Evolutionary conservation across 2,888 invertebrate genomes (phyloP).

Genomic region (Drosophila mayaguana): DNA sequence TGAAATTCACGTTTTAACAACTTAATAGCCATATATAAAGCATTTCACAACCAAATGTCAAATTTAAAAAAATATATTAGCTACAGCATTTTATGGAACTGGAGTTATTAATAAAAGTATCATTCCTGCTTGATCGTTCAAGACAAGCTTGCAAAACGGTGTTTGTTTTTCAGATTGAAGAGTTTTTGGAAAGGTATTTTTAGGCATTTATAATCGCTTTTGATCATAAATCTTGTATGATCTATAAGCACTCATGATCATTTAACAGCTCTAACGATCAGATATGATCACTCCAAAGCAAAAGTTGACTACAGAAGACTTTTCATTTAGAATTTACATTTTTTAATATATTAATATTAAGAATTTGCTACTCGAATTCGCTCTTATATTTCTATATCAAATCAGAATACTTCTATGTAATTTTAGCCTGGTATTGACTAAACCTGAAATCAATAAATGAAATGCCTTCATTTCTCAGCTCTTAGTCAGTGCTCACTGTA

Average conservation of each 20-base stretch:
- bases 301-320: neutral
- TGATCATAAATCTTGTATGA: too few species aligned
- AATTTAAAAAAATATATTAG: neutral
- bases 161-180: too few species aligned
- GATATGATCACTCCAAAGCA: neutral
- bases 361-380: too few species aligned
- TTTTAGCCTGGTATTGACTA: neutral
- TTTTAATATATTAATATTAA: too few species aligned
- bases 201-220: too few species aligned
- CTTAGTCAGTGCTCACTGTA: constrained; percentile 25
- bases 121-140: neutral
- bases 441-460: neutral
- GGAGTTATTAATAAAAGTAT: neutral
- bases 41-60: neutral
- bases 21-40: neutral
- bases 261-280: too few species aligned
- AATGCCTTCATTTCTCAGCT: too few species aligned
- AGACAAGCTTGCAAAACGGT: too few species aligned
- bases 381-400: too few species aligned
- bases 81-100: neutral
- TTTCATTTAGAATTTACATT: neutral
- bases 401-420: neutral
- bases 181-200: too few species aligned
- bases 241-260: too few species aligned
- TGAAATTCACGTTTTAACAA: neutral